A percentile compares a stretch with the other conserved stretches of the same genome.
phyloP scores from a whole-genome alignment of 2,113 vertebrate genomes.

The Rhegmatorhina hoffmannsi region DNA sequence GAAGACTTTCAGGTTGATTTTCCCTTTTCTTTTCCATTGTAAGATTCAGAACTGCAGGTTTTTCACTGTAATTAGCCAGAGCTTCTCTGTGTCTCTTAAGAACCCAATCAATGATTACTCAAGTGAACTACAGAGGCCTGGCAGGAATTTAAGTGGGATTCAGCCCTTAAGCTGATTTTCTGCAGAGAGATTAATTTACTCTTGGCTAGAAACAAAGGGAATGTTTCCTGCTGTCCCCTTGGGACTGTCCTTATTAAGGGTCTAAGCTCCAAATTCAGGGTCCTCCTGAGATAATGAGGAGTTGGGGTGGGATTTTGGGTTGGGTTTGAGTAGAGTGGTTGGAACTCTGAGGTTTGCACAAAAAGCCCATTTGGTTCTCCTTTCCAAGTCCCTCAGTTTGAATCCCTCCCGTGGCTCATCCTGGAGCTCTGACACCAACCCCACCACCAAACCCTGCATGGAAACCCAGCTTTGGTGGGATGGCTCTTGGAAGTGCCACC shows the following conservation, averaged over 20 bases:
- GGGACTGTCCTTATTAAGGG: constrained; percentile 18
- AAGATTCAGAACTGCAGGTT: not conserved
- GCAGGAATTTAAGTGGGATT: not conserved
- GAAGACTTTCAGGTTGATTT: not conserved
- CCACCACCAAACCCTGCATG: not conserved
- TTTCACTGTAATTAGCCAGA: constrained; percentile 36
- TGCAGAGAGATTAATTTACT: constrained; percentile 33
- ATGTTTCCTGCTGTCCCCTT: not conserved
- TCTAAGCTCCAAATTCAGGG: not conserved
- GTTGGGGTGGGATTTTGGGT: not conserved
- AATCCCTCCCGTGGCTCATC: not conserved
- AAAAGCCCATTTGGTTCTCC: not conserved
- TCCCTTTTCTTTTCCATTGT: not conserved
- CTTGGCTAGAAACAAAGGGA: not conserved
- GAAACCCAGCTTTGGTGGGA: not conserved
- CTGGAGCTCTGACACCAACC: not conserved
- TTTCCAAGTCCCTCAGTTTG: not conserved
- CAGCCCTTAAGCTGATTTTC: constrained; percentile 42
- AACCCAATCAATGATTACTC: constrained; percentile 28
- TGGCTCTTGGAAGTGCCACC: not conserved
- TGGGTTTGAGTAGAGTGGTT: not conserved
- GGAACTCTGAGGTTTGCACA: not conserved
- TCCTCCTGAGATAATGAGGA: not conserved
- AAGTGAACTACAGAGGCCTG: not conserved
- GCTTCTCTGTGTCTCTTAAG: constrained; percentile 6